Evolutionary conservation across 2,888 invertebrate species (phyloP), one percentile per base, ranked within the genome.

Genomic region (Agrotis ipsilon): DNA sequence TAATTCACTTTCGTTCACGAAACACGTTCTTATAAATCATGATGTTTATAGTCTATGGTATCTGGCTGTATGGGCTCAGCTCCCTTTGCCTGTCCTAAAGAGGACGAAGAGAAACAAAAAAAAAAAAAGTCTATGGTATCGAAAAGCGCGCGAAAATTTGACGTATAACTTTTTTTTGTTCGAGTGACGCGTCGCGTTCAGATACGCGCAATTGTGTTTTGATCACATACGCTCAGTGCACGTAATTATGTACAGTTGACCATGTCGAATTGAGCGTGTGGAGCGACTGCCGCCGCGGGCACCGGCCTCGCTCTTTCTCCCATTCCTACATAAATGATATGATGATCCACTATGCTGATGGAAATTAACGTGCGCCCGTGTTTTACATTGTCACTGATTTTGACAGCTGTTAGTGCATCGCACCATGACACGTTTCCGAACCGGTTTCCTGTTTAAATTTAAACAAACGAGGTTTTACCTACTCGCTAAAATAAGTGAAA

Each of bases 181-280:
- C 77, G 62, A 68, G 66, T 75, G 76, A 63, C 82, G 78, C 83
- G 82, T 64, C 78, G 78, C 86, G 88, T 89, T 88, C 85, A 72
- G 81, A 87, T 83, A 85, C 83, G 78, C 86, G 87, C 88, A 86
- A 85, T 82, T 84, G 86, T 82, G 85, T 87, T 88, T 86, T 86
- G 89, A 87, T 87, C 85, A 87, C 86, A 88, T 70, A 87, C 84
- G 78, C 88, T 87, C 85, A 78, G 85, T 87, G 88, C 87, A 84
- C 86, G 88, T 92, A 91, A 93, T 93, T 93, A 93, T 90, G 91
- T 91, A 93, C 92, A 94, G 93, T 93, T 95, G 96, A 94, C 96
- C 95, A 95, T 95, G 89, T 95, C 94, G 95, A 95, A 95, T 93
- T 96, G 92, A 93, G 94, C 94, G 94, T 92, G 94, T 91, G 72